Evolutionary conservation across 2,888 invertebrate genomes (phyloP), one percentile per base, ranked within the genome.

Genomic region (Ariolimax columbianus): DNA sequence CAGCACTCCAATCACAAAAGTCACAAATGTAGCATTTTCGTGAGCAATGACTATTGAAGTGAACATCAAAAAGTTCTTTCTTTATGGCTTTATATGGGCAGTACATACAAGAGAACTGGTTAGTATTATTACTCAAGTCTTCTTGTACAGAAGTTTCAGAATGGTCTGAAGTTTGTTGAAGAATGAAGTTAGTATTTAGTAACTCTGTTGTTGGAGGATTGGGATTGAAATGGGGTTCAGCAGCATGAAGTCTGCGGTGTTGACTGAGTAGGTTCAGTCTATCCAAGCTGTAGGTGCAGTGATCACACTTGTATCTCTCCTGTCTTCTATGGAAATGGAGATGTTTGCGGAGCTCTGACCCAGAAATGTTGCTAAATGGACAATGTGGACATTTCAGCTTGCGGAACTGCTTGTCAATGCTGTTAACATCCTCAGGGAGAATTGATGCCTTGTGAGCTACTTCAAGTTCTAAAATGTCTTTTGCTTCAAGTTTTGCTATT

Each of bases 1-100:
- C 91, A 36, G 90, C 89, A 87, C 91, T 91, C 92, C 92, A 93
- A 89, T 91, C 91, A 86, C 93, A 93, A 85, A 89, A 91, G 82
- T 93, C 92, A 87, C 93, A 93, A 51, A 89, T 90, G 86, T 91
- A 93, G 55, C 91, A 90, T 47, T 87, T 87, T 83, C 87, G 90
- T 36, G 89, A 73, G 19, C 91, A 91, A 89, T 92, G 92, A 90
- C 91, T 90, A 82, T 89, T 89, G 30, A 88, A 87, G 84, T 92
- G 92, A 36, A 90, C 89, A 81, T 89, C 89, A 80, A 89, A 91
- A 84, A 90, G 89, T 83, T 91, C 90, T n/a, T 90, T 83, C n/a
- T 89, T 89, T 81, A 89, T 89, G 73, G 91, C 89, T 47, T 88
- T 88, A 85, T 91, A 92, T 38, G 92, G 92, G 81, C 92, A 92